Base-by-base conservation (phyloP, 1,140 invertebrate species). In the Drosophila nigrodunni region DNA sequence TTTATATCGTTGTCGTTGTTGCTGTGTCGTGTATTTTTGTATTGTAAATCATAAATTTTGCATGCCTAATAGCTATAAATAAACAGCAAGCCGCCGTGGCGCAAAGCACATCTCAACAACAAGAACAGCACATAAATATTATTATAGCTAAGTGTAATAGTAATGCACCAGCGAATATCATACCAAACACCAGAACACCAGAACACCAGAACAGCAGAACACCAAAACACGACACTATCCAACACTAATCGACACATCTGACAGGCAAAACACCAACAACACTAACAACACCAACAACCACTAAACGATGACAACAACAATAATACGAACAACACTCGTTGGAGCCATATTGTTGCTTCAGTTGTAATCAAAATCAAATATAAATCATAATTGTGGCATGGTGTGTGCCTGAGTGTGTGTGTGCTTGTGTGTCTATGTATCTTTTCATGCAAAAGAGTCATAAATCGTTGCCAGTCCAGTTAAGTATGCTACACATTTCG, bases 1-100 rank as follows among this genome's bases (percentile, higher is more conserved):
- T 66, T 62, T 41, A 62, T 70, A 41, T 57, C 50, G 7, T 54
- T 74, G 25, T 77, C 37, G 47, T 69, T 75, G 50, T 62, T 64
- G 66, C 67, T 73, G 72, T 87, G 55, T 37, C 71, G 73, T 77
- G 68, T 71, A 30, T 30, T 30, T 30, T 30, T 74, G 66, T 89
- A 69, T 77, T 83, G 80, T 88, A 83, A 82, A 88, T 88, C 77
- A 89, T 83, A 88, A 88, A 80, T 89, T 88, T 78, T 88, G 83
- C 83, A 88, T 88, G 83, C 85, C 78, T 65, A 77, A 77, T 88
- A 83, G 80, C 85, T 83, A 88, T 89, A 88, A 88, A 88, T 88
- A 88, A 89, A 62, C 73, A 67, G 44, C 46, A 49, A 64, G 57
- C 35, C 58, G 41, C 71, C 75, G 55, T 67, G 75, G 75, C 75